phyloP scores from a whole-genome alignment of 2,113 vertebrate genomes.

The Myrmecophaga tridactyla region DNA sequence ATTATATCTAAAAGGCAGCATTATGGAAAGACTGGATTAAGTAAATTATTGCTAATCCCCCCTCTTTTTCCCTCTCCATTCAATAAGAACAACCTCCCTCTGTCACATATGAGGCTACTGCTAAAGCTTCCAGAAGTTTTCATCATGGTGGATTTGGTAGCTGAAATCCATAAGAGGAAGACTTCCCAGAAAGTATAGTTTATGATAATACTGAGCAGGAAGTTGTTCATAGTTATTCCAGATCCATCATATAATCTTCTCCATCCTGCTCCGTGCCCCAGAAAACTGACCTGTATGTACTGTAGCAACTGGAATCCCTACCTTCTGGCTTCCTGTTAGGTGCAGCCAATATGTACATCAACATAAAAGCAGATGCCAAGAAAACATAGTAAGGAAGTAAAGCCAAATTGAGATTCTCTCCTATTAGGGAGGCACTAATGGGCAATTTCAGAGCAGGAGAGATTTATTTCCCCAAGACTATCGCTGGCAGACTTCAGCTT shows the following conservation, averaged over 20 bases:
- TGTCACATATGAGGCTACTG: background rate
- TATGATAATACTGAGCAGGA: background rate
- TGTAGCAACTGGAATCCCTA: background rate
- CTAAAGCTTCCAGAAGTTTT: background rate
- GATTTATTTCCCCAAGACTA: rapidly evolving
- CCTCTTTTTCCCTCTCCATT: background rate
- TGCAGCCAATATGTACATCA: background rate
- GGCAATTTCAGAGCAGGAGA: background rate
- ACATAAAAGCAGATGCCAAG: slow-evolving; percentile 67
- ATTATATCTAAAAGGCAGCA: slow-evolving; percentile 18
- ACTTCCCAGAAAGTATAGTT: background rate
- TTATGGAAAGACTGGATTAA: slow-evolving; percentile 44
- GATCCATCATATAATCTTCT: background rate
- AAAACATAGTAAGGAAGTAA: slow-evolving; percentile 69
- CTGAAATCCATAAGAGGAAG: background rate
- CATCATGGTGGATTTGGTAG: background rate
- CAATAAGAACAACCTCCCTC: background rate
- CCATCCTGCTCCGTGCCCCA: background rate
- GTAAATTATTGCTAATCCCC: slow-evolving; percentile 22
- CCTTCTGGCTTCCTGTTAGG: background rate
- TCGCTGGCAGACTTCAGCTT: background rate
- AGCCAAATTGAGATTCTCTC: slow-evolving; percentile 72
- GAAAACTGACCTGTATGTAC: background rate
- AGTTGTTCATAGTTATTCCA: background rate
- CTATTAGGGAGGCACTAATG: background rate